A percentile compares a stretch with the other conserved stretches of the same genome.
Evolutionary conservation across 2,888 invertebrate genomes (phyloP).

Genomic region (Drosophila antonietae): DNA sequence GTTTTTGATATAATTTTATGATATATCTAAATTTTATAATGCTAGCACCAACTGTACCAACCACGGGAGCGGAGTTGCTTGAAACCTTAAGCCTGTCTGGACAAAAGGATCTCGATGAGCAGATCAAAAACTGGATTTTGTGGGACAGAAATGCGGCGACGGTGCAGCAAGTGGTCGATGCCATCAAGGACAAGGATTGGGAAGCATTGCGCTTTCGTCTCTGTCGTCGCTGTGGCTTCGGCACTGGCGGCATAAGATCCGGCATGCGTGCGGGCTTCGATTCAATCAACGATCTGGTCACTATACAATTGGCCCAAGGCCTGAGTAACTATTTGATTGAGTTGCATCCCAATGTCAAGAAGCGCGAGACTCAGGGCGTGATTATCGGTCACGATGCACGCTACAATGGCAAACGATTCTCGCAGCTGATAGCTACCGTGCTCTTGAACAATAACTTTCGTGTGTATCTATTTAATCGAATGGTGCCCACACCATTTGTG

Average conservation of each 20-base stretch:
- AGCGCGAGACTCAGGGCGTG: conserved; percentile 88
- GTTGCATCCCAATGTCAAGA: conserved; percentile 85
- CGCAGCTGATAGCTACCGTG: conserved; percentile 92
- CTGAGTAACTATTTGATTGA: conserved; percentile 90
- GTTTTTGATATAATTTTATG: not conserved
- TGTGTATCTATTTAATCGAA: conserved; percentile 92
- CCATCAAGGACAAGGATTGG: conserved; percentile 87
- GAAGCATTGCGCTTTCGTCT: conserved; percentile 87
- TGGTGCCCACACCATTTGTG: conserved; percentile 97
- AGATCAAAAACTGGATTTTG: conserved; percentile 90
- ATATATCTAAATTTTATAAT: conserved; percentile 41
- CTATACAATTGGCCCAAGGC: conserved; percentile 97
- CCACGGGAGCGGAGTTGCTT: conserved; percentile 49
- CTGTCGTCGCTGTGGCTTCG: conserved; percentile 91
- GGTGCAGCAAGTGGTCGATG: conserved; percentile 87
- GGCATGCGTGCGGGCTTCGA: conserved; percentile 97
- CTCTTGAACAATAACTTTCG: conserved; percentile 90
- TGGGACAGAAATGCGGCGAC: conserved; percentile 91
- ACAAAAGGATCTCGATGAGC: conserved; percentile 86
- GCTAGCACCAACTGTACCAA: conserved; percentile 11
- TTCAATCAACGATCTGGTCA: conserved; percentile 98
- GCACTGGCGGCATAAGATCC: conserved; percentile 96
- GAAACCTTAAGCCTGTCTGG: conserved; percentile 55
- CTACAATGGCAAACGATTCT: conserved; percentile 94
- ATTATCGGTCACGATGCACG: conserved; percentile 97